Percentiles rank a stretch among this genome's conserved stretches.
These are phyloP conservation scores for Rhyacophila evoluta DNA, from an alignment of 2,888 invertebrate genomes.

Conservation along the genomic window DNA sequence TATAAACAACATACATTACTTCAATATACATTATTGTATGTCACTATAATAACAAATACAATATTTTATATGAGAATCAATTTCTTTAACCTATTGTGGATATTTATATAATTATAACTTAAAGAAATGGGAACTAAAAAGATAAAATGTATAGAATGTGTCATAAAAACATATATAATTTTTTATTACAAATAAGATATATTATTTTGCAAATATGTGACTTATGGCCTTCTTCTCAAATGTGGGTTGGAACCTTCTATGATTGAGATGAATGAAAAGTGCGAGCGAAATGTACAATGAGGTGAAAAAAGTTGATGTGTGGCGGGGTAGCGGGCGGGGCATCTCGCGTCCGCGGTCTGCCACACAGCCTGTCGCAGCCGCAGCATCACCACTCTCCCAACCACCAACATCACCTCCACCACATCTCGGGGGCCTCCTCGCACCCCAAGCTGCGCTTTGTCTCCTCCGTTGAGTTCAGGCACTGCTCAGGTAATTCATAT, in stretches of 20 bases:
- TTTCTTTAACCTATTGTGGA: too few species aligned
- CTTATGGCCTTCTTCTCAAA: background rate
- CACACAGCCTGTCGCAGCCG: conserved; percentile 57
- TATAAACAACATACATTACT: too few species aligned
- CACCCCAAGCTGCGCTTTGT: conserved; percentile 83
- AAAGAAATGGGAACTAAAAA: too few species aligned
- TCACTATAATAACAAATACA: too few species aligned
- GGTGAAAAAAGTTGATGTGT: conserved; percentile 11
- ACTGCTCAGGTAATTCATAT: conserved; percentile 75
- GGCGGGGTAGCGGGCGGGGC: background rate
- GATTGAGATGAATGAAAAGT: background rate
- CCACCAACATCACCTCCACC: conserved; percentile 58
- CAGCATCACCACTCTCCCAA: conserved; percentile 54
- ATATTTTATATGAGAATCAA: too few species aligned
- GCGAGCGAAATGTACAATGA: background rate
- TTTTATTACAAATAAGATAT: too few species aligned
- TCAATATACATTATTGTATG: too few species aligned
- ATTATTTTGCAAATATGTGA: too few species aligned
- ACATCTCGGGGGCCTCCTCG: conserved; percentile 57
- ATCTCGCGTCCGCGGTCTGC: conserved; percentile 53
- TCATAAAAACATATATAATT: too few species aligned
- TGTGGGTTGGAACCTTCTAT: background rate
- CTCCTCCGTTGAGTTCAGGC: conserved; percentile 83
- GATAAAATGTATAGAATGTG: too few species aligned
- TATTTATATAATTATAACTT: too few species aligned